These are phyloP conservation scores for Labrus mixtus DNA, from an alignment of 2,113 vertebrate species.

Conservation along the genomic window DNA sequence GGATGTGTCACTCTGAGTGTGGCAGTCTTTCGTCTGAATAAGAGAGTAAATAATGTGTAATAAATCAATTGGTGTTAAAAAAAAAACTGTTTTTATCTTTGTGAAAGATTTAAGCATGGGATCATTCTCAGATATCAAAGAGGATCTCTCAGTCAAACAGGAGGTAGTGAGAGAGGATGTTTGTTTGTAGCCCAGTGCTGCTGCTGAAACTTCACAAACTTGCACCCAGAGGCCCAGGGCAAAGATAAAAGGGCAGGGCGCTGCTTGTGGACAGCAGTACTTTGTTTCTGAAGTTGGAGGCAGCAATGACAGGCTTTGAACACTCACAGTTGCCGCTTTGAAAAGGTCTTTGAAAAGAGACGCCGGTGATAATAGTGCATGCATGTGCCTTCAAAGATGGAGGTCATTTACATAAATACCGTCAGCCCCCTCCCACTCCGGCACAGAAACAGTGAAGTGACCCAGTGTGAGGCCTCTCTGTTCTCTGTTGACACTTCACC, in stretches of 20 bases:
- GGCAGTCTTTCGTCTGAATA: too few species aligned
- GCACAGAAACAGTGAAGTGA: slow-evolving; percentile 24
- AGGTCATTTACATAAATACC: slow-evolving; percentile 68
- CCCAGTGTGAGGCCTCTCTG: slow-evolving; percentile 42
- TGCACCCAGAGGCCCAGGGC: slow-evolving; percentile 1
- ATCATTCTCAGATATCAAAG: not conserved
- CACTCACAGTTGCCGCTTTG: slow-evolving; percentile 53
- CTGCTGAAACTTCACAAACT: slow-evolving; percentile 37
- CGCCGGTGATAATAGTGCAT: slow-evolving; percentile 46
- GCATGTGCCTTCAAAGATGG: slow-evolving; percentile 47
- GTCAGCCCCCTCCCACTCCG: slow-evolving; percentile 2
- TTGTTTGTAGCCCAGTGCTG: not conserved
- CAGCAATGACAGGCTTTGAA: slow-evolving; percentile 50
- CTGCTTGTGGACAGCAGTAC: slow-evolving; percentile 43
- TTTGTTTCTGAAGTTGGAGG: slow-evolving; percentile 58
- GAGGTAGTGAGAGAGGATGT: not conserved
- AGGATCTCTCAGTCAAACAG: not conserved
- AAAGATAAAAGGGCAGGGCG: slow-evolving; percentile 36
- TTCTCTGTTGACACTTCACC: slow-evolving; percentile 25
- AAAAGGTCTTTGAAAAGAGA: slow-evolving; percentile 58
- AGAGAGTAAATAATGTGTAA: too few species aligned
- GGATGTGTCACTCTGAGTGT: too few species aligned
- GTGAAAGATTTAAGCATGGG: not conserved
- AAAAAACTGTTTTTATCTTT: not conserved
- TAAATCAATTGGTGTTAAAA: too few species aligned